Evolutionary conservation across 2,797 vertebrate species (phyloP).

Genomic region (Notoglanidium macrostoma): DNA sequence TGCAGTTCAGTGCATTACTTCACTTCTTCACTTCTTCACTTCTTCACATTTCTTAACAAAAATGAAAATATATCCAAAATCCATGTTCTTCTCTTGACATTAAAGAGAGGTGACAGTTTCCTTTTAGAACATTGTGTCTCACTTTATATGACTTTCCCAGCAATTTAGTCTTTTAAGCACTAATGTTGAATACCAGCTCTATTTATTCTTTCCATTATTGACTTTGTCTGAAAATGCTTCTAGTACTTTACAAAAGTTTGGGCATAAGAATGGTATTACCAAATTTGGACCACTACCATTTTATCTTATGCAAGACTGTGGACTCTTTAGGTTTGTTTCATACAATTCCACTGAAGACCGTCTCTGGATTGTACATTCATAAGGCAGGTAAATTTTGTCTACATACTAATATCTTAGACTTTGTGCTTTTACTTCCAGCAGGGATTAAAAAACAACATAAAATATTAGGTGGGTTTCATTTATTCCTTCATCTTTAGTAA

Average conservation of each 20-base stretch:
- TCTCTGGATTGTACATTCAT: constrained; percentile 1
- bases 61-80: constrained; percentile 7
- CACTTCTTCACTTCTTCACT: too few relatives aligned
- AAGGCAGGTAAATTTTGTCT: not conserved
- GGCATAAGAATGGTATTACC: constrained; percentile 14
- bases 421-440: constrained; percentile 39
- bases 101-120: constrained; percentile 27
- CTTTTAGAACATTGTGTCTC: constrained; percentile 26
- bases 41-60: too few relatives aligned
- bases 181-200: constrained; percentile 26
- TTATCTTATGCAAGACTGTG: constrained; percentile 4
- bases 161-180: constrained; percentile 38
- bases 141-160: constrained; percentile 25
- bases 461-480: not conserved
- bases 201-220: constrained; percentile 25
- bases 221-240: constrained; percentile 28
- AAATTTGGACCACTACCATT: constrained; percentile 12
- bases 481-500: not conserved
- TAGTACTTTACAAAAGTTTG: constrained; percentile 20
- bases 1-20: not conserved
- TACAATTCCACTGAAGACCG: constrained; percentile 9
- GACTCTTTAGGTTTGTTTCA: constrained; percentile 2
- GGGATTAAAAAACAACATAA: not conserved
- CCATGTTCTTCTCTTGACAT: constrained; percentile 19
- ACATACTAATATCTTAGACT: not conserved